Base-by-base conservation (phyloP, 2,888 invertebrate species). In the Gisinianus flammeolus region DNA sequence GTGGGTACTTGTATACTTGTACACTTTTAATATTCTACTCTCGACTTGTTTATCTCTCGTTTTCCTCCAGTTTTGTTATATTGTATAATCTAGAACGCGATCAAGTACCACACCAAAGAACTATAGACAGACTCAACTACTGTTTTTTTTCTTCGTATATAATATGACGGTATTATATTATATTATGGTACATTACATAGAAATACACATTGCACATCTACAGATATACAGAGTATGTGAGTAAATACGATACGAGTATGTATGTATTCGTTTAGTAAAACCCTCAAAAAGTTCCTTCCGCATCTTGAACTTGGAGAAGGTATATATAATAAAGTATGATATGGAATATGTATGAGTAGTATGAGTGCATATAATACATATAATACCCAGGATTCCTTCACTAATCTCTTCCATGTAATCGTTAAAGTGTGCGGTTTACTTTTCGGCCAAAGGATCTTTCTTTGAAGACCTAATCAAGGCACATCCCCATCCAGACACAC, bases 381-480 rank as follows among this genome's bases (percentile, higher is more conserved):
- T 58, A 58, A 58, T 24, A 52, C 19, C 22, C 12, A 12, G 33
- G 72, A 74, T 74, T 35, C n/a, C 64, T 74, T 35, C 22, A 64
- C 66, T 74, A 74, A 74, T 76, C 79, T 69, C 30, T 66, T 58
- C 68, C 67, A 75, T 78, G 78, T 79, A 81, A 82, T 81, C 79
- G 80, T 79, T 79, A 80, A 81, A 81, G 80, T 80, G 81, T 83
- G 82, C 80, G 81, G 81, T 81, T 81, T 80, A 71, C 79, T 77
- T 79, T 80, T 79, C 76, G 76, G 69, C 68, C 76, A 30, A 24
- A 75, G 44, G 73, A 58, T 72, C 72, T 70, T n/a, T 72, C 72
- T 69, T 72, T 58, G 54, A 72, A 72, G 58, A 58, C 31, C 31
- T 58, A 74, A 74, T 64, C 64, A 74, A 74, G 44, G 58, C 31